These are phyloP conservation scores for Corbicula japonica DNA, from an alignment of 2,888 invertebrate genomes.

Conservation along the genomic window DNA sequence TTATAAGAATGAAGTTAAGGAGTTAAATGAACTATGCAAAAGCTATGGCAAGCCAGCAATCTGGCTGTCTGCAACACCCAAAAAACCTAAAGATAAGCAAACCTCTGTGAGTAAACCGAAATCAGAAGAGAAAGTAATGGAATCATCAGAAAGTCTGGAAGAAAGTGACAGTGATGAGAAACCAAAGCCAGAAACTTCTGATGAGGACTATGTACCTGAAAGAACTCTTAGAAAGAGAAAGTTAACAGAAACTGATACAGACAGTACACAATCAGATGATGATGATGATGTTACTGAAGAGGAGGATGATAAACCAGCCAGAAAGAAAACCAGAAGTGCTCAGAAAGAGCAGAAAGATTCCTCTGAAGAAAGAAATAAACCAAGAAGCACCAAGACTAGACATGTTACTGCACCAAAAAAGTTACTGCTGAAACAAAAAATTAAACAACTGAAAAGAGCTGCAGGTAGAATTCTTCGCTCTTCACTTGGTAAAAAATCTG, in stretches of 20 bases:
- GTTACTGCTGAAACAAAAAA: constrained; percentile 13
- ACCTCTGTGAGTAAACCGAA: constrained; percentile 3
- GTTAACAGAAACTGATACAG: constrained; percentile 1
- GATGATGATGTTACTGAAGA: constrained; percentile 9
- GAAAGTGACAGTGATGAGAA: constrained; percentile 43
- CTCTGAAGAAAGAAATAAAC: constrained; percentile 36
- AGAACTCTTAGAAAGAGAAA: constrained; percentile 25
- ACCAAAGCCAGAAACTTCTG: constrained; percentile 43
- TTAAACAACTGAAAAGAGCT: constrained; percentile 20
- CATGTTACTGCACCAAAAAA: constrained; percentile 19
- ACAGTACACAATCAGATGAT: constrained; percentile 9
- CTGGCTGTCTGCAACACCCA: constrained; percentile 35
- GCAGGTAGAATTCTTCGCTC: constrained; percentile 30
- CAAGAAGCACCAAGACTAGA: constrained; percentile 45
- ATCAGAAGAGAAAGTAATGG: constrained; percentile 15
- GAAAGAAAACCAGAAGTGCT: constrained; percentile 18
- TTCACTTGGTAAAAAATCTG: constrained; percentile 13
- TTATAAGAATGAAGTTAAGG: constrained; percentile 48
- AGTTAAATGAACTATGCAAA: constrained; percentile 55
- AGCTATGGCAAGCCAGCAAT: constrained; percentile 50
- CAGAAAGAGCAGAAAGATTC: constrained; percentile 19
- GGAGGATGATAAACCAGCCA: constrained; percentile 6
- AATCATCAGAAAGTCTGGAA: constrained; percentile 29
- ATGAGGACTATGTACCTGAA: constrained; percentile 51
- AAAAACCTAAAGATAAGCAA: constrained; percentile 24